Evolutionary conservation across 1,140 invertebrate genomes (phyloP).

Genomic region (Ectropis grisescens): DNA sequence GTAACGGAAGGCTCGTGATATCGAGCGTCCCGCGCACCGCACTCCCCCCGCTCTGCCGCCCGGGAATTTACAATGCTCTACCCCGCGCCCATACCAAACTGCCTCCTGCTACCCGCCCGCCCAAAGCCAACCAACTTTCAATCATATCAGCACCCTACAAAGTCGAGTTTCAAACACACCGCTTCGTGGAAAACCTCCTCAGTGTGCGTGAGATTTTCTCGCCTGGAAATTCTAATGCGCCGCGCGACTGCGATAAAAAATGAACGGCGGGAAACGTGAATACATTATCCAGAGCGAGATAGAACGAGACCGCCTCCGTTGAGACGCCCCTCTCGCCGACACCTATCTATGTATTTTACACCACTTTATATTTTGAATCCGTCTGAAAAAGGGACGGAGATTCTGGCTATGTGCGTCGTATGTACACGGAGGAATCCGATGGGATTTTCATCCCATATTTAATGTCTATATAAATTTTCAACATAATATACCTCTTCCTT

Average conservation of each 20-base stretch:
- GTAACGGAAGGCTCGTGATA: too few species aligned
- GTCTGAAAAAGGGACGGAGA: slow-evolving; percentile 39
- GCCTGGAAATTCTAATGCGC: slow-evolving; percentile 63
- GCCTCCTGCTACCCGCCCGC: slow-evolving; percentile 7
- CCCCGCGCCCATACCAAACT: slow-evolving; percentile 15
- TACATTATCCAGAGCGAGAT: slow-evolving; percentile 60
- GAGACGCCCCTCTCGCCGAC: slow-evolving; percentile 15
- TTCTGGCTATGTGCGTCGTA: slow-evolving; percentile 21
- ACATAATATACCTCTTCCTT: too few species aligned
- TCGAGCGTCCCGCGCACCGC: too few species aligned
- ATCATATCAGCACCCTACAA: not conserved
- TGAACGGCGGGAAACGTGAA: slow-evolving; percentile 57
- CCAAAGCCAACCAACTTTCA: slow-evolving; percentile 1
- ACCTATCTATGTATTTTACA: slow-evolving; percentile 35
- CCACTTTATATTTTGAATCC: slow-evolving; percentile 41
- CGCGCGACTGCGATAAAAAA: slow-evolving; percentile 66
- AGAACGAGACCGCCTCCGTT: slow-evolving; percentile 24
- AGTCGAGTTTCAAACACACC: not conserved
- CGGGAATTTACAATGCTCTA: slow-evolving; percentile 56
- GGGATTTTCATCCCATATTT: too few species aligned
- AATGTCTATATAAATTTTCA: too few species aligned
- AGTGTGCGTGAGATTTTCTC: slow-evolving; percentile 59
- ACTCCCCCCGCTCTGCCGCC: slow-evolving; percentile 20
- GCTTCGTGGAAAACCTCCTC: slow-evolving; percentile 10
- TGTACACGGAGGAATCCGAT: too few species aligned